Base-by-base conservation (phyloP, 2,888 invertebrate genomes). In the Dione vanillae region DNA sequence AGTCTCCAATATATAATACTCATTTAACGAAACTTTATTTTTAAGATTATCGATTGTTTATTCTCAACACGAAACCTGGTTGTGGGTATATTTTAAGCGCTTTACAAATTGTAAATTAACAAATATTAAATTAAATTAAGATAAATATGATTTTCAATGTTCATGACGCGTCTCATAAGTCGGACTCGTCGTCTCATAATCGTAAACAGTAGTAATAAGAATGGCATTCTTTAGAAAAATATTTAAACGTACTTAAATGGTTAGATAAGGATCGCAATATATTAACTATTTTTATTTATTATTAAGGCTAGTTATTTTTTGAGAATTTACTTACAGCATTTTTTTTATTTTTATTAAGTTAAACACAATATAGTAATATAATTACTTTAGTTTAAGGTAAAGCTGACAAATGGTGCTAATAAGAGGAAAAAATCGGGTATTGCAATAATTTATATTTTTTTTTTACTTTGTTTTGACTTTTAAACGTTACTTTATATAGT, bases 381-480 rank as follows among this genome's bases (percentile, higher is more conserved):
- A 70, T 64, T 68, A 58, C 27, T 68, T 61, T 72, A 69, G 65
- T 68, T 80, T 64, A 37, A 37, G 37, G 40, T 47, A 47, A 64
- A 83, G 91, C 91, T 91, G 91, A 91, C 79, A 75, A 73, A 79
- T 86, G 91, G 91, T 91, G 91, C 91, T 91, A 85, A 81, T 79
- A 82, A 81, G 62, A 78, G 67, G 78, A 79, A 75, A 52, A 76
- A 78, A 76, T 72, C 80, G 79, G 80, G 80, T 80, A 79, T 76
- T 74, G 49, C 58, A 70, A 85, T 85, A 85, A 84, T 69, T 74
- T 74, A 69, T 70, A 75, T 40, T 40, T 40, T 40, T 3, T 47
- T 47, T 47, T 1, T 54, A n/a, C 37, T 37, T 56, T 40, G 35
- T 56, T 56, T 56, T 37, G 7, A 56, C 16, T 40, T 54, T 16